Base-by-base conservation (phyloP, 2,113 vertebrate species). In the Brachyhypopomus gauderio region DNA sequence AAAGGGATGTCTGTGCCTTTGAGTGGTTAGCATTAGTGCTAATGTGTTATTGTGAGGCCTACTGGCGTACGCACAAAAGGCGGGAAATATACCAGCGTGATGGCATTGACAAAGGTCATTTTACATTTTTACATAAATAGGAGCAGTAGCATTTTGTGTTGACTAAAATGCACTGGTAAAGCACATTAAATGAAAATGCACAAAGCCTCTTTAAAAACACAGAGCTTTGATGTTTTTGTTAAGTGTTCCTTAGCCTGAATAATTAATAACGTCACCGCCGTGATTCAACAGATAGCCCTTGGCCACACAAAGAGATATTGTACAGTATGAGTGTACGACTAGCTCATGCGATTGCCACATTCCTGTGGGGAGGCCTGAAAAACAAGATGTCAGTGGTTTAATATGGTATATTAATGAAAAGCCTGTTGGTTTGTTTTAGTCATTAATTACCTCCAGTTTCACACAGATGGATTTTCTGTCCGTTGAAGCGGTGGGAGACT, bases 391-490 rank as follows among this genome's bases (percentile, higher is more conserved):
- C 12, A 38, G 55, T 7, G 9, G 3, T 14, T 16, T 75, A 34
- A 69, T n/a, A 74, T 72, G 80, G 67, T 78, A 45, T 76, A 83
- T 84, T 78, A 87, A 88, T 85, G 70, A 84, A 85, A 59, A 38
- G 55, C 36, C 62, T 77, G 70, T 75, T 66, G 77, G 78, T 87
- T 85, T 38, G 38, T 60, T 84, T 80, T 74, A 45, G 74, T 62
- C 83, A 58, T 79, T 83, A 77, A 83, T 86, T 84, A 64, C 70
- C 30, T 66, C 23, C 73, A 22, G 38, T 78, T 83, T 72, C 63
- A 17, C 12, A 3, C 58, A 67, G 38, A 86, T 87, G 27, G 85
- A 88, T 87, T 88, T 88, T 75, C 84, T 84, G 84, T 85, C 78
- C 11, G 3, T 45, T 6, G 48, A 16, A 58, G 76, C 66, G 38